These are phyloP conservation scores for Celastrina argiolus DNA, from an alignment of 2,888 invertebrate genomes.

Conservation along the genomic window DNA sequence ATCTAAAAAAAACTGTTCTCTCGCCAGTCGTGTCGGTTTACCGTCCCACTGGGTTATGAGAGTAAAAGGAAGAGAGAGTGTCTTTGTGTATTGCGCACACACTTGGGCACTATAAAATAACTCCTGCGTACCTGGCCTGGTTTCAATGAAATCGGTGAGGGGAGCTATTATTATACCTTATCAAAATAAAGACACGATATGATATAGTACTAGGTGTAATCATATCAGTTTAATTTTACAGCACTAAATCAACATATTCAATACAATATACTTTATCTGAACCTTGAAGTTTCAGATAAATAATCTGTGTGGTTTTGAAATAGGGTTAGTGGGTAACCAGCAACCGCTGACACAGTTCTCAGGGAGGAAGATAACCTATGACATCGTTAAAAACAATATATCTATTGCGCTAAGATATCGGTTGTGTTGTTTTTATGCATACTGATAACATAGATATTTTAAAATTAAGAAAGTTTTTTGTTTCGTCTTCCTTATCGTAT, in stretches of 20 bases:
- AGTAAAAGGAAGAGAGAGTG: too few relatives aligned
- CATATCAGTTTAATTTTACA: not conserved
- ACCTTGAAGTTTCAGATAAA: not conserved
- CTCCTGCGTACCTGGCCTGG: too few relatives aligned
- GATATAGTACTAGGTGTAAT: not conserved
- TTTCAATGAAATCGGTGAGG: too few relatives aligned
- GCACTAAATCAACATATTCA: not conserved
- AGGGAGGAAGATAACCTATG: slow-evolving; percentile 60
- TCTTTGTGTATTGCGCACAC: too few relatives aligned
- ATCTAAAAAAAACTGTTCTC: too few relatives aligned
- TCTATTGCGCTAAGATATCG: slow-evolving; percentile 1
- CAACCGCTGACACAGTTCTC: slow-evolving; percentile 61
- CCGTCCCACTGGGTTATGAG: too few relatives aligned
- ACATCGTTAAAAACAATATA: slow-evolving; percentile 29
- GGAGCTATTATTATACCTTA: too few relatives aligned
- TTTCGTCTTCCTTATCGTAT: too few relatives aligned
- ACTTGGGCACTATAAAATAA: too few relatives aligned
- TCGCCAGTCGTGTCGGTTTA: too few relatives aligned
- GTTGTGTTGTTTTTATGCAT: not conserved
- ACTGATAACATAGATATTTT: too few relatives aligned
- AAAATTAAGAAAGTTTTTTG: too few relatives aligned
- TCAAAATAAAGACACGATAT: not conserved
- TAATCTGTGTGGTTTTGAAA: not conserved
- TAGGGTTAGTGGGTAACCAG: slow-evolving; percentile 52
- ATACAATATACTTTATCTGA: not conserved